These are phyloP conservation scores for Drosophila seguyi DNA, from an alignment of 1,140 invertebrate species.

Conservation along the genomic window DNA sequence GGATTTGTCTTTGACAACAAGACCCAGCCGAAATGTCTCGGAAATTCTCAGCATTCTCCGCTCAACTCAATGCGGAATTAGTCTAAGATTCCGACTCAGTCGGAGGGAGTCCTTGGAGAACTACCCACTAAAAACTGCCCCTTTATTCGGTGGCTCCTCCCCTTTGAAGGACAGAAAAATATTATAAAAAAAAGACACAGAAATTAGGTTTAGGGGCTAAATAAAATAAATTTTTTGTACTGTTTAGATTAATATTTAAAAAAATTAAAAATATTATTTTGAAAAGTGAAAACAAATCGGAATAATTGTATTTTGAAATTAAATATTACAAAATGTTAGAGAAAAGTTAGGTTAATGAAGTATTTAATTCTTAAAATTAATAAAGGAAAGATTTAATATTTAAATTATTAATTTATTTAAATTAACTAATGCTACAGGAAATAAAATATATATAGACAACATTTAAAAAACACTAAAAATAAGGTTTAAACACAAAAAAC, in stretches of 20 bases:
- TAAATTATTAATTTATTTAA: too few relatives aligned
- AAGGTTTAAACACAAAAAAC: too few relatives aligned
- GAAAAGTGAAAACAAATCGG: background rate
- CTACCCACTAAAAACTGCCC: slow-evolving; percentile 14
- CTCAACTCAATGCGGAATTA: slow-evolving; percentile 31
- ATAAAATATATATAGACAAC: too few relatives aligned
- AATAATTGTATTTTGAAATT: background rate
- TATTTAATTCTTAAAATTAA: background rate
- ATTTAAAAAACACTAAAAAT: too few relatives aligned
- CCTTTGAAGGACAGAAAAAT: background rate
- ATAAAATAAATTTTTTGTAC: background rate
- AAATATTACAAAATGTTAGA: background rate
- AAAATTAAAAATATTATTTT: background rate
- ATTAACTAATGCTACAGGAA: too few relatives aligned
- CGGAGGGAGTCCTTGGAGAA: slow-evolving; percentile 25
- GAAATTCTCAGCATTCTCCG: slow-evolving; percentile 10
- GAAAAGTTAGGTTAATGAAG: background rate
- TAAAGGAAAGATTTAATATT: background rate
- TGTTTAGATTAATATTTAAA: background rate
- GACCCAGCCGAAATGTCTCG: slow-evolving; percentile 20
- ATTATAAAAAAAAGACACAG: background rate
- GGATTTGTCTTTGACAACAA: slow-evolving; percentile 40
- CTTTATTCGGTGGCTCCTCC: slow-evolving; percentile 19
- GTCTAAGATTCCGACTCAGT: slow-evolving; percentile 43
- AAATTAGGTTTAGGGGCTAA: background rate